These are phyloP conservation scores for Sebastes trivittatus DNA, from an alignment of 2,797 vertebrate genomes.

Conservation along the genomic window DNA sequence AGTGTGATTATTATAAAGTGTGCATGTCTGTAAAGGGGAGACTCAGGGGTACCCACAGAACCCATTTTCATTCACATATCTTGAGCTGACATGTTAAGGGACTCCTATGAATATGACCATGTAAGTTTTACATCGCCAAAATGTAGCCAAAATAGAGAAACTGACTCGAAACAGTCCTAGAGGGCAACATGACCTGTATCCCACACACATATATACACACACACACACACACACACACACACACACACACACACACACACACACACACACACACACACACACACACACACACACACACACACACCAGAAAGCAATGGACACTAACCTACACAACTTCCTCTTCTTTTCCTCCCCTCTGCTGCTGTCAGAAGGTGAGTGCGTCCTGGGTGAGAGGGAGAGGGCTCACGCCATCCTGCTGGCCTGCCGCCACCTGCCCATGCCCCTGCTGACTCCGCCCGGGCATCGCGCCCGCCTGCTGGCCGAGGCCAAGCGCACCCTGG, in stretches of 20 bases:
- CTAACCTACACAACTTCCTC: neutral
- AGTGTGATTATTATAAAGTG: neutral
- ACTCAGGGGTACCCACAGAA: neutral
- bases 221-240: neutral
- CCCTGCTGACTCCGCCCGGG: constrained; percentile 92
- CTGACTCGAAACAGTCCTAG: neutral
- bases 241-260: neutral
- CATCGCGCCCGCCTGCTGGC: constrained; percentile 93
- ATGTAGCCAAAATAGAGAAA: too few relatives aligned
- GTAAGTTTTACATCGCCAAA: accelerated
- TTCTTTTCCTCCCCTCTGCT: neutral
- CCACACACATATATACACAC: neutral
- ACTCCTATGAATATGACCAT: too few relatives aligned
- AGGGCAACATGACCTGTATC: neutral
- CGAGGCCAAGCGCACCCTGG: constrained; percentile 94
- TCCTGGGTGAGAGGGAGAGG: constrained; percentile 90
- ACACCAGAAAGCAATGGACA: neutral
- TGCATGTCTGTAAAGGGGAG: neutral
- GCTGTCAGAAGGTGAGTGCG: constrained; percentile 71
- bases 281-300: neutral
- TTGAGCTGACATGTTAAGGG: too few relatives aligned
- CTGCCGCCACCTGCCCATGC: constrained; percentile 94
- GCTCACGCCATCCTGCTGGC: constrained; percentile 95
- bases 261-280: neutral
- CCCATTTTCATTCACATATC: neutral